These are phyloP conservation scores for Lithosia quadra DNA, from an alignment of 2,888 invertebrate species.

Conservation along the genomic window DNA sequence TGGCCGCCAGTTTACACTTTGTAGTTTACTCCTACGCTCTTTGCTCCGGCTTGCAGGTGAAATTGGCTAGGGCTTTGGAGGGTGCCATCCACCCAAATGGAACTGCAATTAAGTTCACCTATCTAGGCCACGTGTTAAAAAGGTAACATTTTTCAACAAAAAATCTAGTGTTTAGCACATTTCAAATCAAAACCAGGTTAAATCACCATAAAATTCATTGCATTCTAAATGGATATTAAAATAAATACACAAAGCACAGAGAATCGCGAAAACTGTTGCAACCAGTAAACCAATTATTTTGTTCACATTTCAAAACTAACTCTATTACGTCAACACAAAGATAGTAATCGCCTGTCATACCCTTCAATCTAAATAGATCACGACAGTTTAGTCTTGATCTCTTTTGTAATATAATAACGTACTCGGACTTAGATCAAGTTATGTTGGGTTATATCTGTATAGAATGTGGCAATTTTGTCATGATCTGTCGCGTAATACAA, in stretches of 20 bases:
- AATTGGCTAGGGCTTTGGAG: no score
- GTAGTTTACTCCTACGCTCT: no score
- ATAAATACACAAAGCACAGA: conserved; percentile 24
- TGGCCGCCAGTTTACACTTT: no score
- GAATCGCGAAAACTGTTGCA: conserved; percentile 30
- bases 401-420: conserved; percentile 22
- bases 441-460: conserved; percentile 3
- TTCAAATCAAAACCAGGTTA: background rate
- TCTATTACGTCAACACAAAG: conserved; percentile 38
- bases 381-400: conserved; percentile 33
- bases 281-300: conserved; percentile 46
- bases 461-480: conserved; percentile 22
- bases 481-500: conserved; percentile 23
- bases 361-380: conserved; percentile 36
- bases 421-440: conserved; percentile 23
- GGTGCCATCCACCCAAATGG: no score
- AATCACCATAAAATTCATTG: conserved; percentile 14
- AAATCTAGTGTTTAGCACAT: background rate
- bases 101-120: no score
- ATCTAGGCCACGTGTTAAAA: background rate
- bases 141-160: background rate
- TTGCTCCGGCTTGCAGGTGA: no score
- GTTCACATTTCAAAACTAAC: conserved; percentile 40
- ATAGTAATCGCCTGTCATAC: conserved; percentile 42
- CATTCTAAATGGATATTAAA: conserved; percentile 15